A percentile compares a stretch with the other conserved stretches of the same genome.
These are phyloP conservation scores for Sorex maritimensis DNA, from an alignment of 2,797 vertebrate species.

Conservation along the genomic window DNA sequence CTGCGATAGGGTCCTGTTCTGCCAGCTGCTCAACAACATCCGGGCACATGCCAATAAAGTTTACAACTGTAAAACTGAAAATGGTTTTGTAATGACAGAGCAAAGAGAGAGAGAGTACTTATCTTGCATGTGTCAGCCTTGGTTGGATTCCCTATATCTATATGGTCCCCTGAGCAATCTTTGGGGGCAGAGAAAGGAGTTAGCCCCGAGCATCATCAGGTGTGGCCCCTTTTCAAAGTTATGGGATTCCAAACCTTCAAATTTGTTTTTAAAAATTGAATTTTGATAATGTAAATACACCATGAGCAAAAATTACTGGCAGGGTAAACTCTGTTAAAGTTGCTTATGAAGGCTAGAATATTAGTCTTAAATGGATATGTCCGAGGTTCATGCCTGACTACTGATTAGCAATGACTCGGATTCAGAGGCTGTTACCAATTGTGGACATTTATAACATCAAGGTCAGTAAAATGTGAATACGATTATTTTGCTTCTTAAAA, in stretches of 20 bases:
- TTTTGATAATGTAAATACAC: not conserved
- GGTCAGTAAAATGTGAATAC: not conserved
- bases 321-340: not conserved
- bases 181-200: too few species aligned
- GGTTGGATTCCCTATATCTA: too few species aligned
- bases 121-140: too few species aligned
- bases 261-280: not conserved
- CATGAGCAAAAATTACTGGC: not conserved
- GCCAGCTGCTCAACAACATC: too few species aligned
- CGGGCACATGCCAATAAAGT: not conserved
- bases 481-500: conserved; percentile 18
- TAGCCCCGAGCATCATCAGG: too few species aligned
- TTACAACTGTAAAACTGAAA: conserved; percentile 33
- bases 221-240: not conserved
- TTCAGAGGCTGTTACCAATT: not conserved
- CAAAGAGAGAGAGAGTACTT: not conserved
- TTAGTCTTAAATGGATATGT: not conserved
- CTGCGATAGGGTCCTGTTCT: too few species aligned
- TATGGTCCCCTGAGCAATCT: too few species aligned
- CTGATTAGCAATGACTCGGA: not conserved
- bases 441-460: not conserved
- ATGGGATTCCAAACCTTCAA: not conserved
- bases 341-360: not conserved
- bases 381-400: not conserved
- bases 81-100: conserved; percentile 12